Conservation (phyloP, 2,113 vertebrate species). For the Scomber colias region DNA sequence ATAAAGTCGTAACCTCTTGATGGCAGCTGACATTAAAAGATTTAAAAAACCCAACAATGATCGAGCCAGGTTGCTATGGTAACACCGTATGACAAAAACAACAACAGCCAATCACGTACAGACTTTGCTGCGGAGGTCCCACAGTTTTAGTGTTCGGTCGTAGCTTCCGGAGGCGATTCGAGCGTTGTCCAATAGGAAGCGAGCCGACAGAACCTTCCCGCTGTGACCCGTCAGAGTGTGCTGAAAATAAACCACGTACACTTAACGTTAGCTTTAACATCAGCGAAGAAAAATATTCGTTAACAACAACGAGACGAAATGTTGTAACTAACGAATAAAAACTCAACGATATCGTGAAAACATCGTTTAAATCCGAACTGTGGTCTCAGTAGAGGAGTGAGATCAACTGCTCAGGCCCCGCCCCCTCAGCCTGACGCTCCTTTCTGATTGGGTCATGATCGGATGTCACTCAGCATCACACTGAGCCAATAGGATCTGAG, state of each 20-base stretch:
- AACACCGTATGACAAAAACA: neutral
- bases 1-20: too few species aligned
- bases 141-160: conserved; percentile 97
- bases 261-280: too few species aligned
- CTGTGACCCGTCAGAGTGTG: conserved; percentile 98
- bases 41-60: too few species aligned
- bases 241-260: conserved; percentile 69
- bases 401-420: conserved; percentile 71
- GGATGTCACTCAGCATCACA: conserved; percentile 39
- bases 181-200: conserved; percentile 95
- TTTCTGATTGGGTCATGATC: conserved; percentile 50
- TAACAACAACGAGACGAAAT: too few species aligned
- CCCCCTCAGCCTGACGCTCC: conserved; percentile 40
- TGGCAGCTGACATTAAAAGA: neutral
- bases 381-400: conserved; percentile 77
- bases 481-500: conserved; percentile 38
- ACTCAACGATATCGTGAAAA: too few species aligned
- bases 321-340: too few species aligned
- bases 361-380: neutral
- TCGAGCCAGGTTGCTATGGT: too few species aligned
- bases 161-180: conserved; percentile 98
- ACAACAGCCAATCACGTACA: conserved; percentile 86
- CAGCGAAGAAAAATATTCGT: too few species aligned
- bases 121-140: conserved; percentile 99
- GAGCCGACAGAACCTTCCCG: conserved; percentile 96